phyloP scores from a whole-genome alignment of 2,888 invertebrate genomes.

The Bugula neritina region DNA sequence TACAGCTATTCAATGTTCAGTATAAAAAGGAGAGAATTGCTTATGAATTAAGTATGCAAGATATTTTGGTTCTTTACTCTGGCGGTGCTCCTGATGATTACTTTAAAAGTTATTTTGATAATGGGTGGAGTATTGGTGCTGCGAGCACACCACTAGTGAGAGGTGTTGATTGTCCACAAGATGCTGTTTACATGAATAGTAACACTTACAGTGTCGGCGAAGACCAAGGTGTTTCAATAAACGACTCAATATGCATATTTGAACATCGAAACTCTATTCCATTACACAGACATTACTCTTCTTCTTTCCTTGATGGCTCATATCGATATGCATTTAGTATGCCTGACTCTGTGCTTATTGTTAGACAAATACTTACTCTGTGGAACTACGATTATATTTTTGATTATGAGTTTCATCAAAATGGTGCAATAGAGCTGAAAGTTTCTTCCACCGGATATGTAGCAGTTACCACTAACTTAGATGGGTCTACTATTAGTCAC shows the following conservation, averaged over 20 bases:
- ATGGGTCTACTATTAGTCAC: slow-evolving; percentile 30
- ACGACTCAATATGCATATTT: slow-evolving; percentile 37
- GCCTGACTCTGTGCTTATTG: slow-evolving; percentile 35
- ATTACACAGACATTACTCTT: slow-evolving; percentile 34
- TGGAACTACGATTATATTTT: slow-evolving; percentile 39
- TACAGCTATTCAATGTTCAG: slow-evolving; percentile 14
- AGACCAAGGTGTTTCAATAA: slow-evolving; percentile 29
- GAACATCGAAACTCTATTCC: slow-evolving; percentile 41
- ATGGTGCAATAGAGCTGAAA: slow-evolving; percentile 40
- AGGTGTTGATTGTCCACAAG: slow-evolving; percentile 43
- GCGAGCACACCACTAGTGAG: slow-evolving; percentile 34
- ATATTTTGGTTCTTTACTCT: slow-evolving; percentile 41
- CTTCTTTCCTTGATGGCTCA: slow-evolving; percentile 33
- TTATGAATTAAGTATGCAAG: slow-evolving; percentile 43
- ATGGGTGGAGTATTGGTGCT: slow-evolving; percentile 37
- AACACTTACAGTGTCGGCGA: slow-evolving; percentile 35
- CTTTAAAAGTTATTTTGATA: slow-evolving; percentile 31
- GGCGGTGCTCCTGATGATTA: slow-evolving; percentile 33
- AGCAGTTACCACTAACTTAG: slow-evolving; percentile 32
- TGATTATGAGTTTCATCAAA: slow-evolving; percentile 36
- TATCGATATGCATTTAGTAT: slow-evolving; percentile 34
- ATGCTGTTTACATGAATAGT: slow-evolving; percentile 37
- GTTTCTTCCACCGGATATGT: slow-evolving; percentile 44
- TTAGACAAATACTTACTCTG: slow-evolving; percentile 33
- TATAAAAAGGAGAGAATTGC: slow-evolving; percentile 32